These are phyloP conservation scores for Onychostruthus taczanowskii DNA, from an alignment of 2,113 vertebrate genomes.

Conservation along the genomic window DNA sequence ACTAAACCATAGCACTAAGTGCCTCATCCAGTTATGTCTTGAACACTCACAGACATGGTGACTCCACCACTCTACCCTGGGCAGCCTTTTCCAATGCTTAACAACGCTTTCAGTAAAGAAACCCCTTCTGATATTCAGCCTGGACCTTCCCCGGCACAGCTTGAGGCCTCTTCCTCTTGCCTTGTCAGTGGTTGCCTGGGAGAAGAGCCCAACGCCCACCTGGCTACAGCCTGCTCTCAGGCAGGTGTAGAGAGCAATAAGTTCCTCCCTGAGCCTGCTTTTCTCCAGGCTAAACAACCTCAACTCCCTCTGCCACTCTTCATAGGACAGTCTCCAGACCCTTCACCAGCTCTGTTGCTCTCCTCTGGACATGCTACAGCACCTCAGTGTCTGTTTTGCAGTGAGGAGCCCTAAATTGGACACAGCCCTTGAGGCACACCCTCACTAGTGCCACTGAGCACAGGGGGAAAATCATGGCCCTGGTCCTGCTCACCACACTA, in stretches of 20 bases:
- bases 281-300: not conserved
- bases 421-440: rapidly evolving
- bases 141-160: not conserved
- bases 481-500: not conserved
- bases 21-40: not conserved
- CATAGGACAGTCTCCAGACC: not conserved
- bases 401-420: not conserved
- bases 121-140: not conserved
- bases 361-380: not conserved
- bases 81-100: not conserved
- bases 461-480: not conserved
- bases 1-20: not conserved
- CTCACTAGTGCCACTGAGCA: rapidly evolving
- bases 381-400: not conserved
- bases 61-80: not conserved
- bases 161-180: not conserved
- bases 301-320: not conserved
- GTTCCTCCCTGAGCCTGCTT: not conserved
- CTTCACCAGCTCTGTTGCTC: rapidly evolving
- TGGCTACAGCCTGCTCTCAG: not conserved
- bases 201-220: not conserved
- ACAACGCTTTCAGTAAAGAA: not conserved
- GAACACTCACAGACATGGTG: not conserved
- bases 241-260: not conserved
- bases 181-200: not conserved